Evolutionary conservation across 2,888 invertebrate species (phyloP).

Genomic region (Apodemia hepburni): DNA sequence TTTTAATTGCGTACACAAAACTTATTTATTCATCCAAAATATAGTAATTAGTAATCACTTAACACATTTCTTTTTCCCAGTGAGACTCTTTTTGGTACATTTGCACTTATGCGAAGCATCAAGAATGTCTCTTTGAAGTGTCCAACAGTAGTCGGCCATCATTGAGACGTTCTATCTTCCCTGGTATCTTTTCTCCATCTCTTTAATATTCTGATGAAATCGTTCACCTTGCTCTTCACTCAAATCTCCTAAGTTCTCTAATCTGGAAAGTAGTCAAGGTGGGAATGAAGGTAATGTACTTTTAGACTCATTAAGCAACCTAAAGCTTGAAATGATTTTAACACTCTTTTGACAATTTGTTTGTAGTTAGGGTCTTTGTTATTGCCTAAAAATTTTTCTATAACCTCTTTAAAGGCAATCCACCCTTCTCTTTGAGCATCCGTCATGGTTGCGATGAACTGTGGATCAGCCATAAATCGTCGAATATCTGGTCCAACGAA

Average conservation of each 20-base stretch:
- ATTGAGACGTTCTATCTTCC: not conserved
- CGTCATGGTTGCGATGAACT: conserved; percentile 20
- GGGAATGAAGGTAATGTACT: not conserved
- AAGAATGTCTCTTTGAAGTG: too few species aligned
- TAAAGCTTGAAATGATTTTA: not conserved
- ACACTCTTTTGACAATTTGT: not conserved
- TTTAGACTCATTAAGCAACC: not conserved
- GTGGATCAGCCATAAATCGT: conserved; percentile 15
- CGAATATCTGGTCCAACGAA: conserved; percentile 4
- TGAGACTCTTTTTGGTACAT: not conserved
- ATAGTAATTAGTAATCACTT: not conserved
- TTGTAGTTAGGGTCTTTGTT: not conserved
- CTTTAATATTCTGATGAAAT: not conserved
- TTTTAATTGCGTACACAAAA: not conserved
- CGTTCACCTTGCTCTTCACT: not conserved
- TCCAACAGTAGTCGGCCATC: not conserved
- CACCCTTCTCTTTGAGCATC: conserved; percentile 21
- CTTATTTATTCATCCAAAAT: not conserved
- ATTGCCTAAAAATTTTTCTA: conserved; percentile 10
- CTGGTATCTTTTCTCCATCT: not conserved
- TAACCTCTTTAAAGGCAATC: conserved; percentile 22
- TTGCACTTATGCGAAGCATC: not conserved
- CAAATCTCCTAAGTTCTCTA: not conserved
- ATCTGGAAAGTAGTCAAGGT: not conserved
- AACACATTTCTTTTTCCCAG: not conserved